Conservation (phyloP, 2,888 invertebrate species). For the Bellardia pandia region DNA sequence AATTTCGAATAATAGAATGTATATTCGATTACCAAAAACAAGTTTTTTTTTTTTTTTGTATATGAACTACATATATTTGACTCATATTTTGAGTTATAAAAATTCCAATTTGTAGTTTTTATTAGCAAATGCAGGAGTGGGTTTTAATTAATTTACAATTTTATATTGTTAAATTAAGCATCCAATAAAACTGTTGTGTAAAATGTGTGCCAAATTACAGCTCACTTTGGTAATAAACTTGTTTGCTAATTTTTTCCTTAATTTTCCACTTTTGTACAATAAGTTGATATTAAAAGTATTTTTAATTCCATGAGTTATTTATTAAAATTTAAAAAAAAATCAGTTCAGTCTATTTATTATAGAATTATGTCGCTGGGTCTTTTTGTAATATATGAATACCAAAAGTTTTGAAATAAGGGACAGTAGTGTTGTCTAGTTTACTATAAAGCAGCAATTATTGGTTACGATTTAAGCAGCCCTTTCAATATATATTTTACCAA, state of each 20-base stretch:
- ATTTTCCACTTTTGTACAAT: too few relatives aligned
- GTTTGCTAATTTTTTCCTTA: too few relatives aligned
- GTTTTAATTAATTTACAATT: too few relatives aligned
- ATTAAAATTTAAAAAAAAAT: slow-evolving; percentile 51
- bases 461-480: not conserved
- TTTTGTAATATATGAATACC: slow-evolving; percentile 49
- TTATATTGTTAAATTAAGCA: too few relatives aligned
- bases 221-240: too few relatives aligned
- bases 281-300: slow-evolving; percentile 2
- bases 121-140: too few relatives aligned
- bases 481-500: slow-evolving; percentile 75
- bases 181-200: too few relatives aligned
- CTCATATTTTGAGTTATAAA: not conserved
- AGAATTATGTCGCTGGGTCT: slow-evolving; percentile 57
- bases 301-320: slow-evolving; percentile 12
- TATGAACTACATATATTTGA: not conserved
- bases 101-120: too few relatives aligned
- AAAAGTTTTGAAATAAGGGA: slow-evolving; percentile 17
- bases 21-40: slow-evolving; percentile 10
- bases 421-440: slow-evolving; percentile 24
- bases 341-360: slow-evolving; percentile 64
- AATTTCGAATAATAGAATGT: slow-evolving; percentile 18
- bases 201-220: too few relatives aligned
- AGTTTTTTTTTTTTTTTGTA: not conserved
- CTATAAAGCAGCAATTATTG: slow-evolving; percentile 21